Percentiles rank a stretch among this genome's conserved stretches.
Conservation (phyloP, 2,797 vertebrate genomes). For the Momotus momota region DNA sequence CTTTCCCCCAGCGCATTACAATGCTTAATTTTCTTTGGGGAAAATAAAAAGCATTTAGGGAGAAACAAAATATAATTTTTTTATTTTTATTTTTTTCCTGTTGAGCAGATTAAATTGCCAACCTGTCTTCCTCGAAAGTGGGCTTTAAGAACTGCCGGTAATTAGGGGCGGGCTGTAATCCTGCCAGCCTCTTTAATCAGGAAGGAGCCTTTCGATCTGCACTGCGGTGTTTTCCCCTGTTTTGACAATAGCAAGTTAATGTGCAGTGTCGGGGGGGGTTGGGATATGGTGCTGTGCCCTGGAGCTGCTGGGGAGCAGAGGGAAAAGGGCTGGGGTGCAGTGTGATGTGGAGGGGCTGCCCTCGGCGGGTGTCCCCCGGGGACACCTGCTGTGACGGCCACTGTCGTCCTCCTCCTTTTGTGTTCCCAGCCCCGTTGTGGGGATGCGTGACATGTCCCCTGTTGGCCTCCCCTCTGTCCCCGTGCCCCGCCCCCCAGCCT, state of each 20-base stretch:
- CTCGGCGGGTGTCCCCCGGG: fast-evolving
- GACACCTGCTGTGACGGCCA: not conserved
- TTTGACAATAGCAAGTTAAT: conserved; percentile 55
- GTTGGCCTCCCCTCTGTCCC: not conserved
- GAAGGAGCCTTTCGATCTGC: conserved; percentile 62
- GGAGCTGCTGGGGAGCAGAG: not conserved
- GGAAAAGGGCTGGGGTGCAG: not conserved
- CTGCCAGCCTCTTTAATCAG: conserved; percentile 59
- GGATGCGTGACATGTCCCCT: not conserved
- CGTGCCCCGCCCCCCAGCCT: not conserved
- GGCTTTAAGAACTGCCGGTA: conserved; percentile 38
- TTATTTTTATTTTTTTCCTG: not conserved
- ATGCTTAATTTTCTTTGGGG: conserved; percentile 1
- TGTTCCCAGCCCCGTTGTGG: fast-evolving
- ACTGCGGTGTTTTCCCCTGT: conserved; percentile 60
- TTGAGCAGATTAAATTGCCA: conserved; percentile 41
- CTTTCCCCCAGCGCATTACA: not conserved
- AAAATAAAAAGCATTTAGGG: conserved; percentile 41
- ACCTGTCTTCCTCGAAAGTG: conserved; percentile 27
- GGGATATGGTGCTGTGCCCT: not conserved
- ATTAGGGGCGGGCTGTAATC: conserved; percentile 67
- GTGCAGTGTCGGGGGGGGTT: not conserved
- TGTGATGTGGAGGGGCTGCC: not conserved
- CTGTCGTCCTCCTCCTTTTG: no score
- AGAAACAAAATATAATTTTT: not conserved